A percentile compares a stretch with the other conserved stretches of the same genome.
Evolutionary conservation across 1,140 invertebrate genomes (phyloP).

Genomic region (Pteromalus puparum): DNA sequence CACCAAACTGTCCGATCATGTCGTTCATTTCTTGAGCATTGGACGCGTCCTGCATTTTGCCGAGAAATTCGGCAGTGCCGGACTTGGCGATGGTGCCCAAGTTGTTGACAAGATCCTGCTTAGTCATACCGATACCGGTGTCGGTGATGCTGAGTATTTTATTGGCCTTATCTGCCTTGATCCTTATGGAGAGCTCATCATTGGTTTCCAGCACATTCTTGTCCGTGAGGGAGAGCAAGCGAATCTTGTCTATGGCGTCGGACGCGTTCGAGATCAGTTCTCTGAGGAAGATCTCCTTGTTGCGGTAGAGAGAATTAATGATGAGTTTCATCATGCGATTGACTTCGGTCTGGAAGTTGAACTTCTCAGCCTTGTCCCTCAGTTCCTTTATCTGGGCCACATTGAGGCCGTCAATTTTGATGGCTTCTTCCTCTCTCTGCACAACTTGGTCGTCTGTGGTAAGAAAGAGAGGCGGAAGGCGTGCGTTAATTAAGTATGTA

Average conservation of each 20-base stretch:
- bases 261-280: conserved; percentile 98
- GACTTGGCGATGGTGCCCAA: conserved; percentile 99
- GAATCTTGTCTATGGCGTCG: conserved; percentile 96
- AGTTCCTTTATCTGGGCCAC: conserved; percentile 95
- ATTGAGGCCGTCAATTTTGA: conserved; percentile 96
- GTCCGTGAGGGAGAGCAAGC: conserved; percentile 94
- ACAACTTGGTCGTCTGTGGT: conserved; percentile 85
- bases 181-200: conserved; percentile 91
- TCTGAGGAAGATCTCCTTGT: conserved; percentile 99
- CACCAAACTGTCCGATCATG: conserved; percentile 97
- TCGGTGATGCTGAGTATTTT: conserved; percentile 96
- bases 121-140: conserved; percentile 99
- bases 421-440: conserved; percentile 95
- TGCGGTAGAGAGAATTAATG: conserved; percentile 98
- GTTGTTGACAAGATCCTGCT: conserved; percentile 95
- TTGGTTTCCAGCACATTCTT: conserved; percentile 85
- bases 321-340: conserved; percentile 99
- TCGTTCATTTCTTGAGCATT: conserved; percentile 84
- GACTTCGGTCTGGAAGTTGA: conserved; percentile 96
- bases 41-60: conserved; percentile 89
- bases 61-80: conserved; percentile 98
- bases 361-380: conserved; percentile 93
- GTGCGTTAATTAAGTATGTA: too few species aligned
- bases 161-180: conserved; percentile 98
- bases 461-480: conserved; percentile 51